These are phyloP conservation scores for Patella caerulea DNA, from an alignment of 2,888 invertebrate genomes.

Conservation along the genomic window DNA sequence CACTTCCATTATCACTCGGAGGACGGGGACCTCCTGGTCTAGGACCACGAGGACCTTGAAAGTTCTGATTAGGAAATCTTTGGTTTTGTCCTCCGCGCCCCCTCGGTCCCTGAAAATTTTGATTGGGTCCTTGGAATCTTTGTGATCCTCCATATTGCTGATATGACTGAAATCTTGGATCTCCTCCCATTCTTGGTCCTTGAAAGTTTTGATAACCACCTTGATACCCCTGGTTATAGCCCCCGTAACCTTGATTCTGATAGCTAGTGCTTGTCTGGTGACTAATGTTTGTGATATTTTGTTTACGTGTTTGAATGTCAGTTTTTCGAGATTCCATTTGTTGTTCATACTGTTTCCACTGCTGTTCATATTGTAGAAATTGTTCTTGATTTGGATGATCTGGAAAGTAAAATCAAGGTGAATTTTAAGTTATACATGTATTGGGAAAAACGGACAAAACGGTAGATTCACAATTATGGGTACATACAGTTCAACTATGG, in stretches of 20 bases:
- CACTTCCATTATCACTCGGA: conserved; percentile 27
- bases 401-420: conserved; percentile 35
- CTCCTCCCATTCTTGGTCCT: conserved; percentile 14
- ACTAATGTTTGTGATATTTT: conserved; percentile 40
- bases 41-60: conserved; percentile 19
- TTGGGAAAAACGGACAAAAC: no score
- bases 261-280: conserved; percentile 24
- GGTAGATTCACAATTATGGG: no score
- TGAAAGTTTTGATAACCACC: background rate
- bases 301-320: conserved; percentile 57
- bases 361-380: conserved; percentile 81
- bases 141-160: background rate
- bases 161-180: background rate
- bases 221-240: conserved; percentile 18
- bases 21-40: conserved; percentile 16
- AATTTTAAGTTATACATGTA: no score
- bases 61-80: conserved; percentile 10
- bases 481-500: no score
- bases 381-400: conserved; percentile 87
- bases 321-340: conserved; percentile 66
- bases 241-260: conserved; percentile 13
- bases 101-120: background rate
- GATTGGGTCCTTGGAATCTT: background rate
- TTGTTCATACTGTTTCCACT: conserved; percentile 82
- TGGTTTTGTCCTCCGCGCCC: conserved; percentile 20